Evolutionary conservation across 2,888 invertebrate genomes (phyloP).

Genomic region (Schizaphis graminum): DNA sequence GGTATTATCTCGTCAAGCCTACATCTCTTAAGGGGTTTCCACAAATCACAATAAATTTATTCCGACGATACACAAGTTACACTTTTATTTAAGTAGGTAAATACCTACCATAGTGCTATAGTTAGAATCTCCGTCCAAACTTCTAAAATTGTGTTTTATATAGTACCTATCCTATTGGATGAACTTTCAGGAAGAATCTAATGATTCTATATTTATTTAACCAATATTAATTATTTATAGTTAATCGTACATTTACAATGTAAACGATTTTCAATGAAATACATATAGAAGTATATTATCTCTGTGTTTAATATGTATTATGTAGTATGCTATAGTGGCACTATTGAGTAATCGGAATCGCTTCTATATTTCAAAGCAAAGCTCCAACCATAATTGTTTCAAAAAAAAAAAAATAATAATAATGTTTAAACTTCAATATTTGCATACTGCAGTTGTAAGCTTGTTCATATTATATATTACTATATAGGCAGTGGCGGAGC

Average conservation of each 20-base stretch:
- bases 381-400: not conserved
- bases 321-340: not conserved
- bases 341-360: not conserved
- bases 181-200: not conserved
- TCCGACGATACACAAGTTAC: not conserved
- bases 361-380: not conserved
- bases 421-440: not conserved
- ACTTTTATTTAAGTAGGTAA: not conserved
- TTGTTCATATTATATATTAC: not conserved
- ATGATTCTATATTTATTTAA: not conserved
- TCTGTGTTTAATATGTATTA: not conserved
- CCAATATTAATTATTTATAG: not conserved
- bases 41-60: slow-evolving; percentile 8
- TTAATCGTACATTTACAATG: not conserved
- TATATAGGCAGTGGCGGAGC: not conserved
- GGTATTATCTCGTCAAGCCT: not conserved
- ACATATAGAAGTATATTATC: not conserved
- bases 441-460: not conserved
- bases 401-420: too few species aligned
- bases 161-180: not conserved
- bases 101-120: not conserved
- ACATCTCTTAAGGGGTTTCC: not conserved
- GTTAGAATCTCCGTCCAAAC: not conserved
- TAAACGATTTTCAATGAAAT: not conserved
- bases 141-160: not conserved